Evolutionary conservation across 2,113 vertebrate species (phyloP).

Genomic region (Sisor rabdophorus): DNA sequence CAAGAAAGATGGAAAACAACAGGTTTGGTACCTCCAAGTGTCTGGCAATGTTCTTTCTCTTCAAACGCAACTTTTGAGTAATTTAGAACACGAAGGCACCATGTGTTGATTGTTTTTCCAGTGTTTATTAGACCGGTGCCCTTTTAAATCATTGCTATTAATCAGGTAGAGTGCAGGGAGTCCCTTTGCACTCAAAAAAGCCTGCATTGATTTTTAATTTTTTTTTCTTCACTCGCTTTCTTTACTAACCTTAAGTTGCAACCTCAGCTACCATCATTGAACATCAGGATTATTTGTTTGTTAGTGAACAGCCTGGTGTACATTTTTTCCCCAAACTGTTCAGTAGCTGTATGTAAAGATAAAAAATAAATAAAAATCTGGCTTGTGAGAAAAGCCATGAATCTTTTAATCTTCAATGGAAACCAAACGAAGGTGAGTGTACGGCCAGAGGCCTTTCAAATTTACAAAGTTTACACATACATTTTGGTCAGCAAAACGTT

Average conservation of each 20-base stretch:
- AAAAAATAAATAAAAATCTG: too few species aligned
- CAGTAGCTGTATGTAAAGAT: neutral
- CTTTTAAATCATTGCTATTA: constrained; percentile 17
- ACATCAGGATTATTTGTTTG: neutral
- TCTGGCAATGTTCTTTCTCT: too few species aligned
- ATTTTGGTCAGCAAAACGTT: too few species aligned
- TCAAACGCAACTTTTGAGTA: neutral
- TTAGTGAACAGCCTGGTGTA: neutral
- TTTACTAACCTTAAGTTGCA: constrained; percentile 12
- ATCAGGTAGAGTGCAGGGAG: constrained; percentile 31
- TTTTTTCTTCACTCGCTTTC: too few species aligned
- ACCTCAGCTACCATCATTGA: neutral
- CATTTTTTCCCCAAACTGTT: neutral
- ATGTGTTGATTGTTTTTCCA: neutral
- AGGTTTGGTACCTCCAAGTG: neutral
- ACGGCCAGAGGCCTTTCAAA: too few species aligned
- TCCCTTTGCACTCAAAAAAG: constrained; percentile 20
- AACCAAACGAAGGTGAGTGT: too few species aligned
- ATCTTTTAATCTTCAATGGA: neutral
- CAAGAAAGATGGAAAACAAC: neutral
- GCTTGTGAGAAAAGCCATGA: neutral
- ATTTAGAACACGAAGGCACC: neutral
- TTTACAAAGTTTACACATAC: too few species aligned
- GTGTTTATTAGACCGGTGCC: constrained; percentile 10
- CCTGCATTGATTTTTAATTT: neutral